Conservation (phyloP, 2,113 vertebrate species). For the Nothobranchius kuhntae region DNA sequence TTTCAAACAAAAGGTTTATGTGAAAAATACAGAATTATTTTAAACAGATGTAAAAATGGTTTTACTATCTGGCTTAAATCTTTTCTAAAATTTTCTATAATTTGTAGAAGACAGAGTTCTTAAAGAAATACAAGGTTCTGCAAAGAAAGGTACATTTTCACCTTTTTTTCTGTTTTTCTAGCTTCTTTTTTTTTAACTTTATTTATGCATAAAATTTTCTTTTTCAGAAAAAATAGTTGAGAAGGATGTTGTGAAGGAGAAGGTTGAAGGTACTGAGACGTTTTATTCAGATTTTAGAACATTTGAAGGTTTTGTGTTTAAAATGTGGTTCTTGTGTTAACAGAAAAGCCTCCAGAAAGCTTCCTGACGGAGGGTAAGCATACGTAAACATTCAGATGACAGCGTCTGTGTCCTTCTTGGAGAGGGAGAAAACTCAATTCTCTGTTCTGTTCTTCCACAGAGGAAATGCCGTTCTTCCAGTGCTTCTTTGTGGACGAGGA, state of each 20-base stretch:
- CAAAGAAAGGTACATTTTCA: slow-evolving; percentile 53
- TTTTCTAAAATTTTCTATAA: not conserved
- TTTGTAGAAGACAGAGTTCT: slow-evolving; percentile 59
- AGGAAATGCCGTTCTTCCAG: slow-evolving; percentile 82
- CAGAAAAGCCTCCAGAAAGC: slow-evolving; percentile 54
- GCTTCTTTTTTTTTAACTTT: not conserved
- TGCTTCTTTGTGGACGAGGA: slow-evolving; percentile 84
- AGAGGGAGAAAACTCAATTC: not conserved
- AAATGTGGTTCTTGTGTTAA: slow-evolving; percentile 8
- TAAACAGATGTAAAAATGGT: not conserved
- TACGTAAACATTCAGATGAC: not conserved
- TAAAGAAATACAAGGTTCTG: slow-evolving; percentile 53
- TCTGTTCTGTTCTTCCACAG: slow-evolving; percentile 48
- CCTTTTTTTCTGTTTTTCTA: not conserved
- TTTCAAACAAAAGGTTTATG: not conserved
- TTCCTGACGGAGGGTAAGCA: slow-evolving; percentile 58
- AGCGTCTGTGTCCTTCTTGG: not conserved
- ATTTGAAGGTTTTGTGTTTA: not conserved
- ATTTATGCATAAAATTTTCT: not conserved
- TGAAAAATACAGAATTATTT: not conserved
- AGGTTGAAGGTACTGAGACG: slow-evolving; percentile 56
- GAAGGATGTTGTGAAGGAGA: slow-evolving; percentile 64
- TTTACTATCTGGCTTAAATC: not conserved
- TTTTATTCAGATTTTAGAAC: not conserved
- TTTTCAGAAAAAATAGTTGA: slow-evolving; percentile 50